Evolutionary conservation across 2,888 invertebrate genomes (phyloP), one percentile per base, ranked within the genome.

Genomic region (Gari tellinella): DNA sequence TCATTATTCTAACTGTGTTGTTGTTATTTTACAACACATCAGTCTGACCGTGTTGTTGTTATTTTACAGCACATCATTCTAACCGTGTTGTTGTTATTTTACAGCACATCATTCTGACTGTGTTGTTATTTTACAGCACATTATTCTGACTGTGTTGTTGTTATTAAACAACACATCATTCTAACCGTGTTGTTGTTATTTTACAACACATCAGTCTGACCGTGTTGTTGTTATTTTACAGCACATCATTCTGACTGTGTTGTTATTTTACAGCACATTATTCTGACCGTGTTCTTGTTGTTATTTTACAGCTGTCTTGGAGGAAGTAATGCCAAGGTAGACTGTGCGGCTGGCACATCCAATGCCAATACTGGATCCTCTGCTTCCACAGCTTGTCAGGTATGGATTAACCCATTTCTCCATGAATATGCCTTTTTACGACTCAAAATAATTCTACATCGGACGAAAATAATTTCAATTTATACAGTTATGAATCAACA

Each of bases 341-440:
- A 85, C 10, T 90, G 90, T 74, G 63, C 85, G 1, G 80, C 83
- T n/a, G 90, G 90, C 41, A 86, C 82, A 5, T 88, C 77, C 80
- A 86, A 81, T 56, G 77, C 72, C 46, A 64, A 64, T 31, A 81
- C 82, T 1, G 75, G 78, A 48, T 60, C 70, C 26, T 67, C 61
- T 19, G 67, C 67, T 3, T 25, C 46, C 8, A 31, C 68, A 7
- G 83, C 82, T 52, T 88, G 89, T 68, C 51, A 57, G 52, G 80
- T 84, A 58, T 37, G n/a, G n/a, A n/a, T 49, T 53, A 4, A 31
- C 31, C 10, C 31, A 7, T 31, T 31, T 7, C 4, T 31, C 31
- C 31, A 31, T 7, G 31, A 31, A 31, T 7, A 31, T n/a, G n/a
- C n/a, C n/a, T n/a, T n/a, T n/a, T n/a, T n/a, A n/a, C n/a, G n/a